Percentiles rank a stretch among this genome's conserved stretches.
Conservation (phyloP, 2,888 invertebrate genomes). For the Xylota sylvarum region DNA sequence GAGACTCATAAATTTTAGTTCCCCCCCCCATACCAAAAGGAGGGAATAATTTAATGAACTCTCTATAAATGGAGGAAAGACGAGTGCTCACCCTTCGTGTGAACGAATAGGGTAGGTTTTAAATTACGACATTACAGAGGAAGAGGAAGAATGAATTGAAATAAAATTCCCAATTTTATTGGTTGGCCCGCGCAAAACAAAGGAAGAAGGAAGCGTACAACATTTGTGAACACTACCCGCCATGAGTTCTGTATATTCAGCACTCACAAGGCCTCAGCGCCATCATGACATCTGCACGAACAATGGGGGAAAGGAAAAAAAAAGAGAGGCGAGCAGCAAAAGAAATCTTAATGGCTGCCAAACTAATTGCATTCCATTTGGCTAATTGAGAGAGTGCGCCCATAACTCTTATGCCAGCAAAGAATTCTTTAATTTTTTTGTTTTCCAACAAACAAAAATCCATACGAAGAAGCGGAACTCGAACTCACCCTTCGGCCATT, state of each 20-base stretch:
- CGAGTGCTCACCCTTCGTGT: conserved; percentile 32
- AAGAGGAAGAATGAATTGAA: conserved; percentile 17
- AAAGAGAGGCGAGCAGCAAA: conserved; percentile 2
- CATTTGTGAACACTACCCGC: conserved; percentile 44
- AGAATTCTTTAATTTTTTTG: conserved; percentile 16
- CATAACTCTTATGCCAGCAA: conserved; percentile 63
- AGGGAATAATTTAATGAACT: conserved; percentile 51
- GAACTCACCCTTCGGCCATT: conserved; percentile 72
- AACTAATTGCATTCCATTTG: conserved; percentile 77
- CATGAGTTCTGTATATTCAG: conserved; percentile 42
- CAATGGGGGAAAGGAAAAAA: neutral
- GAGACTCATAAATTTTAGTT: conserved; percentile 57
- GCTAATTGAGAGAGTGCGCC: conserved; percentile 75
- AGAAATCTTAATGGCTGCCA: conserved; percentile 76
- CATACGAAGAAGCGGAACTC: conserved; percentile 17
- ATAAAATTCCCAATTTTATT: conserved; percentile 71
- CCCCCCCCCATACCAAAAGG: neutral
- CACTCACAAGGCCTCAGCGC: conserved; percentile 9
- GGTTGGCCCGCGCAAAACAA: conserved; percentile 33
- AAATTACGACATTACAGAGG: conserved; percentile 31
- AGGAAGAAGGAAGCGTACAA: conserved; percentile 23
- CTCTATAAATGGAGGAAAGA: conserved; percentile 11
- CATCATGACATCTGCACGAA: conserved; percentile 49
- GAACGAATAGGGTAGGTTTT: conserved; percentile 56
- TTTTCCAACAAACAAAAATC: conserved; percentile 10